Evolutionary conservation across 2,113 vertebrate genomes (phyloP), one percentile per base, ranked within the genome.

Genomic region (Tichodroma muraria): DNA sequence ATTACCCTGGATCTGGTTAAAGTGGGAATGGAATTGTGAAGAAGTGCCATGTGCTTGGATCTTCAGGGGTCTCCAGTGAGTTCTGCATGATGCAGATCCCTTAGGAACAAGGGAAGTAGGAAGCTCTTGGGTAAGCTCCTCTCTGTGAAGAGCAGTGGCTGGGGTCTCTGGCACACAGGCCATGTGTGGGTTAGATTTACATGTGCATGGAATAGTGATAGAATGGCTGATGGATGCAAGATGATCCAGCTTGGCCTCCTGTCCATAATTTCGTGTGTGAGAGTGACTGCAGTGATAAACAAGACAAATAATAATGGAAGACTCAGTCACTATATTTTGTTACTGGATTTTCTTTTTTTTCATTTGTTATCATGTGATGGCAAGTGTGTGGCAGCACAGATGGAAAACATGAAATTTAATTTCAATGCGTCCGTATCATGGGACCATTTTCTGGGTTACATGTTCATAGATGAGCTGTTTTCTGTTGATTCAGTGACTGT

Each of bases 151-250:
- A 28, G 11, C 42, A 16, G 15, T 66, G 72, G 1, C 13, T 47
- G 71, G 38, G 3, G 5, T 57, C 57, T 80, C 30, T 78, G 31
- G 11, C n/a, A 31, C 1, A 1, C 15, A 27, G 13, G 8, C 17
- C 52, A 13, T 60, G 8, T 0, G 0, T 64, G 13, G 8, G 3
- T 87, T 76, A 61, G 37, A 20, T 76, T 37, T 57, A 31, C 0
- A 0, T 22, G n/a, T 68, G 53, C 27, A 6, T 45, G 25, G n/a
- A 65, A 12, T 16, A 57, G 66, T 30, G 9, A 10, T 42, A 59
- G 20, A 16, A 37, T 45, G 64, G 64, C 49, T 38, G 40, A 4
- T 53, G 68, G 15, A 47, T 14, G 11, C 53, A 76, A 15, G 16
- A 37, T 27, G 33, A 63, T 66, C 23, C 25, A 52, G 19, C 35